Evolutionary conservation across 2,888 invertebrate species (phyloP).

Genomic region (Patella pellucida): DNA sequence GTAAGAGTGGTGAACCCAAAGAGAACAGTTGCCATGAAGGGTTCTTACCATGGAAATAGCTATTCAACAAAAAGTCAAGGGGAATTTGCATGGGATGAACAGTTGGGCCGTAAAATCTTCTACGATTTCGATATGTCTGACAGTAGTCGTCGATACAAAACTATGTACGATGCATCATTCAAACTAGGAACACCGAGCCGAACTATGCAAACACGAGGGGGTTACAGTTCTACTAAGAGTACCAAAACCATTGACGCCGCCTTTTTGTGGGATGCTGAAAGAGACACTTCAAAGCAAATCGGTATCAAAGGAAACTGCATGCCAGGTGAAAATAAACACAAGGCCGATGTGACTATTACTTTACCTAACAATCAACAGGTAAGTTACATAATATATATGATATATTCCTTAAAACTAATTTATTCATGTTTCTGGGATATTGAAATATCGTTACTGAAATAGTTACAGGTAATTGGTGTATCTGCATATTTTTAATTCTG

Average conservation of each 20-base stretch:
- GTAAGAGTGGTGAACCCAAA: slow-evolving; percentile 36
- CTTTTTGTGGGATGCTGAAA: slow-evolving; percentile 53
- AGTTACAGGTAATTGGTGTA: not conserved
- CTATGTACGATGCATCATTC: slow-evolving; percentile 29
- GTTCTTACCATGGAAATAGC: slow-evolving; percentile 18
- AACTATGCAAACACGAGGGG: slow-evolving; percentile 35
- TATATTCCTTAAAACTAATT: too few relatives aligned
- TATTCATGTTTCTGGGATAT: too few relatives aligned
- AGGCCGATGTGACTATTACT: slow-evolving; percentile 41
- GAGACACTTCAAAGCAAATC: slow-evolving; percentile 46
- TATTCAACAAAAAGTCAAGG: slow-evolving; percentile 12
- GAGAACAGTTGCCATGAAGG: slow-evolving; percentile 31
- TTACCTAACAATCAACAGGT: slow-evolving; percentile 51
- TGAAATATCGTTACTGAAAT: not conserved
- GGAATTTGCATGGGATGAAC: slow-evolving; percentile 27
- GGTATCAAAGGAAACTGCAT: slow-evolving; percentile 30
- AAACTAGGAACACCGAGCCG: slow-evolving; percentile 42
- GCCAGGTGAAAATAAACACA: slow-evolving; percentile 32
- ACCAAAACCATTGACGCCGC: slow-evolving; percentile 27
- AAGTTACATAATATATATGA: slow-evolving; percentile 9
- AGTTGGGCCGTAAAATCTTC: slow-evolving; percentile 23
- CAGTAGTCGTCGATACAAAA: slow-evolving; percentile 17
- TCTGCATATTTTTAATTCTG: not conserved
- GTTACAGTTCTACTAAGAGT: slow-evolving; percentile 21
- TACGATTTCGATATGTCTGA: slow-evolving; percentile 31